Percentiles rank a stretch among this genome's conserved stretches.
Evolutionary conservation across 2,888 invertebrate species (phyloP).

Genomic region (Microctonus brassicae): DNA sequence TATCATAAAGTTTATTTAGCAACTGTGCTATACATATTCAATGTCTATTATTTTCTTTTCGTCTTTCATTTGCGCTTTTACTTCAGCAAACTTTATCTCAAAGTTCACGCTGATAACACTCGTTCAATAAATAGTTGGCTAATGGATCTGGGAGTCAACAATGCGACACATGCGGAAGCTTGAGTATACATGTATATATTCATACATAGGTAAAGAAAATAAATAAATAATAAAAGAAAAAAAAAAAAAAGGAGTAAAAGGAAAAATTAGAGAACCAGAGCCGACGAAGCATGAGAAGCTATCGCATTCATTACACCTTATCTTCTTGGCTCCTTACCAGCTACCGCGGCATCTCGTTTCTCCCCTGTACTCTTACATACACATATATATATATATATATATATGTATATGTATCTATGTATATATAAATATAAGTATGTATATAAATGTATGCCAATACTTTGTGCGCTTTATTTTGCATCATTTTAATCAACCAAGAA

Average conservation of each 20-base stretch:
- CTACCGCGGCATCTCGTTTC: constrained; percentile 45
- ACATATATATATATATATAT: background rate
- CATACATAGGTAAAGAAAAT: background rate
- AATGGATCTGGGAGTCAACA: constrained; percentile 39
- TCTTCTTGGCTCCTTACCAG: constrained; percentile 53
- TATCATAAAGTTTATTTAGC: background rate
- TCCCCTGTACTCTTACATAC: background rate
- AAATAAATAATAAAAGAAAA: constrained; percentile 1
- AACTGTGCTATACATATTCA: background rate
- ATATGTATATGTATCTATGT: no score
- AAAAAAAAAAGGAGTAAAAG: constrained; percentile 18
- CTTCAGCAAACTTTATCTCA: constrained; percentile 13
- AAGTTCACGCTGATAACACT: constrained; percentile 36
- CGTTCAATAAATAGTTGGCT: constrained; percentile 36
- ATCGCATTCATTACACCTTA: constrained; percentile 63
- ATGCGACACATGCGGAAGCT: constrained; percentile 39
- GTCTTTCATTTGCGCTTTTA: background rate
- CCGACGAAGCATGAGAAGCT: constrained; percentile 44
- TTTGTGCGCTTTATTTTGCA: constrained; percentile 5
- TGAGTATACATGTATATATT: background rate
- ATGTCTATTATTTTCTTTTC: background rate
- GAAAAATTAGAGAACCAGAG: constrained; percentile 19
- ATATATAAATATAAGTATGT: no score
- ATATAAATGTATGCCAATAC: background rate
- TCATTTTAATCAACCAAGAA: constrained; percentile 29